Evolutionary conservation across 2,797 vertebrate genomes (phyloP), one percentile per base, ranked within the genome.

Genomic region (Malacoraja senta): DNA sequence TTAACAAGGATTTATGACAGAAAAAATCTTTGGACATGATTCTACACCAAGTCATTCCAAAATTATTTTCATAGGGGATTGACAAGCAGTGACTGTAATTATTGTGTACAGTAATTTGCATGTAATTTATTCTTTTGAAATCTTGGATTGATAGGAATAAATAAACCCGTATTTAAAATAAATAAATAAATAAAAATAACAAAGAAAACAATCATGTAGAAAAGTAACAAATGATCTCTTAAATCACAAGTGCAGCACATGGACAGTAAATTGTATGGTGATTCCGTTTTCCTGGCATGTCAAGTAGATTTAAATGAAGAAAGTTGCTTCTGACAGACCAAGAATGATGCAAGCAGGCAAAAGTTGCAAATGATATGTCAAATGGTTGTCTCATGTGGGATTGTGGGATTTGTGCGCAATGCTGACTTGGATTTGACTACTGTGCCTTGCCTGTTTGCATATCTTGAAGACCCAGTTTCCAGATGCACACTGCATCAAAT

Each of bases 311-410:
- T 96, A 97, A 97, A 97, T 97, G 97, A 97, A 97, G 97, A 97
- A 97, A 96, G 97, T 97, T 97, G 95, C 96, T 95, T 94, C 95
- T 97, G 96, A 96, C 96, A 96, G 96, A 94, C 95, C 94, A 94
- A 96, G 96, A 96, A 97, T 97, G 97, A 96, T 97, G 96, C 96
- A 96, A 97, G 96, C 96, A 96, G 96, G 96, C 96, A 95, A 96
- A 95, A 96, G 96, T 97, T 98, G 97, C 98, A 97, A 98, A 97
- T 98, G 98, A 98, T 99, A 98, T 98, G 98, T 98, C 98, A 98
- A 98, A 97, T 98, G 98, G 99, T 98, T 98, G 98, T 98, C 97
- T 98, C 96, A 95, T 98, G 98, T 97, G 97, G 97, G 98, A 98
- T 98, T 97, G 96, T 96, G 96, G 97, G 96, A 98, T 97, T 96